These are phyloP conservation scores for Plusia festucae DNA, from an alignment of 2,888 invertebrate genomes.

Conservation along the genomic window DNA sequence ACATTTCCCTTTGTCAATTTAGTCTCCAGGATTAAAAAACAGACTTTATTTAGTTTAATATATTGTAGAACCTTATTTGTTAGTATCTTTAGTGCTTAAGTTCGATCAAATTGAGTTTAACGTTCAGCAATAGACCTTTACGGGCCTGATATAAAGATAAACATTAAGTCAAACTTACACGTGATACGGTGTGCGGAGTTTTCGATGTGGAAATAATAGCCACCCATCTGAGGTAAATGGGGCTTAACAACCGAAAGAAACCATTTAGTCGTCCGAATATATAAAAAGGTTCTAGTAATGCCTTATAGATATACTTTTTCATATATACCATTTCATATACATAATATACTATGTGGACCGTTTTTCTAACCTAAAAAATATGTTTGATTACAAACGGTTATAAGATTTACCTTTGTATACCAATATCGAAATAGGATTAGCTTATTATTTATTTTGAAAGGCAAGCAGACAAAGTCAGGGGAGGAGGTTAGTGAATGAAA, in stretches of 20 bases:
- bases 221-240: constrained; percentile 1
- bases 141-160: constrained; percentile 2
- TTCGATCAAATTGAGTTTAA: constrained; percentile 1
- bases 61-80: not conserved
- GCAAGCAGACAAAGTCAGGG: not conserved
- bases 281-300: constrained; percentile 3
- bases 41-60: too few relatives aligned
- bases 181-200: not conserved
- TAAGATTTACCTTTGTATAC: too few relatives aligned
- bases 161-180: not conserved
- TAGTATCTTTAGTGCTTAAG: not conserved
- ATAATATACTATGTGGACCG: too few relatives aligned
- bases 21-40: too few relatives aligned
- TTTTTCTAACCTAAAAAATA: not conserved
- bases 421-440: too few relatives aligned
- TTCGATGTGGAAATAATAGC: constrained; percentile 5
- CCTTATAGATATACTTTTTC: not conserved
- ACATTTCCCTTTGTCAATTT: too few relatives aligned
- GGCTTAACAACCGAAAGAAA: constrained; percentile 2
- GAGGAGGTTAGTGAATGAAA: not conserved
- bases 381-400: too few relatives aligned
- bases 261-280: constrained; percentile 2
- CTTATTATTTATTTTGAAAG: too few relatives aligned
- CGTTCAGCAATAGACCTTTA: not conserved
- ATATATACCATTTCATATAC: too few relatives aligned